Conservation (phyloP, 2,797 vertebrate species). For the Sebastes kiyomatsui region DNA sequence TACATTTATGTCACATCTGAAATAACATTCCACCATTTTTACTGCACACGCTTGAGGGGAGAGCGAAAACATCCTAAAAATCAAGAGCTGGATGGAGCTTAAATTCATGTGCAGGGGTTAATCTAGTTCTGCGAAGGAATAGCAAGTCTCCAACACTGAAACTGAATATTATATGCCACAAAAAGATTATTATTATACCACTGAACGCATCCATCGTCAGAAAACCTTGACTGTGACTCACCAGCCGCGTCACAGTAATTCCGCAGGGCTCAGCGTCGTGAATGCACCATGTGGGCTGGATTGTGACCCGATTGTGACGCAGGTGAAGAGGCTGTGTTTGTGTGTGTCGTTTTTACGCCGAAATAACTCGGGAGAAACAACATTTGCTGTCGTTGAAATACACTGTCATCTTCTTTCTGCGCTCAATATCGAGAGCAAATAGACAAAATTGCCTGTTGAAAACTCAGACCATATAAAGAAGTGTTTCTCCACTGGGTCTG, state of each 20-base stretch:
- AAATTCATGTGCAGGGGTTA: conserved; percentile 18
- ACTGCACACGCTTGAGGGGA: conserved; percentile 10
- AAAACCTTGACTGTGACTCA: conserved; percentile 68
- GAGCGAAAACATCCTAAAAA: conserved; percentile 16
- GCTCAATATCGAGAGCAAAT: conserved; percentile 22
- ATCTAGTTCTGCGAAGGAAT: conserved; percentile 39
- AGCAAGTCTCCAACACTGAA: conserved; percentile 23
- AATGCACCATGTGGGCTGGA: conserved; percentile 62
- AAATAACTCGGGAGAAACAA: conserved; percentile 41
- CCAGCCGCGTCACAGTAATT: conserved; percentile 48
- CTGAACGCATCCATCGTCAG: conserved; percentile 28
- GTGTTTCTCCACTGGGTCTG: not conserved
- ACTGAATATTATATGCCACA: conserved; percentile 19
- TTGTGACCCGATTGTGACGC: conserved; percentile 70
- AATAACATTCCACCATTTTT: conserved; percentile 52
- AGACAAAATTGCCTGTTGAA: conserved; percentile 11
- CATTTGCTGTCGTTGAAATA: conserved; percentile 48
- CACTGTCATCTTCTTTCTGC: conserved; percentile 4
- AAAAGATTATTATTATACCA: conserved; percentile 24
- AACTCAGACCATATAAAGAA: conserved; percentile 9
- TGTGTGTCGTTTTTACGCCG: not conserved
- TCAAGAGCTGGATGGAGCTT: not conserved
- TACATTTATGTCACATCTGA: conserved; percentile 48
- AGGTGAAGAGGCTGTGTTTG: conserved; percentile 47
- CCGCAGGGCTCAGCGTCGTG: conserved; percentile 37